Evolutionary conservation across 2,113 vertebrate genomes (phyloP).

Genomic region (Rostratula benghalensis): DNA sequence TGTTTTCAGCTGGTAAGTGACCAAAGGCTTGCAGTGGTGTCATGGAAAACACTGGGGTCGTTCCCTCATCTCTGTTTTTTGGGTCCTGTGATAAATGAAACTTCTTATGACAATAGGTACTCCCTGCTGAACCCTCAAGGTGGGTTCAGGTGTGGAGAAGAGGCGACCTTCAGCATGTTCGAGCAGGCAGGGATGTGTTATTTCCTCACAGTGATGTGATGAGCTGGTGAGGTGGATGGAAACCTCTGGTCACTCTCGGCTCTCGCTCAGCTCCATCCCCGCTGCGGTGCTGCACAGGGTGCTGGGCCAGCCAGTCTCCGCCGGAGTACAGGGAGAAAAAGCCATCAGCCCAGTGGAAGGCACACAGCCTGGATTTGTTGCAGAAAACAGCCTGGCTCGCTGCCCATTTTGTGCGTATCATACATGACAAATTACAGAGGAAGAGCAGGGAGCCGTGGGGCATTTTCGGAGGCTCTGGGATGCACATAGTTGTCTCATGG

Average conservation of each 20-base stretch:
- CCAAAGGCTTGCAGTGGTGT: not conserved
- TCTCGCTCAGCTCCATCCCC: not conserved
- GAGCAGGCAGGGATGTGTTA: not conserved
- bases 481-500: fast-evolving
- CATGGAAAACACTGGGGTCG: not conserved
- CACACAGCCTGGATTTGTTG: not conserved
- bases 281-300: not conserved
- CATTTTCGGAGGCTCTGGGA: fast-evolving
- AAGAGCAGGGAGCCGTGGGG: not conserved
- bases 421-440: not conserved
- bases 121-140: not conserved
- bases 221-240: not conserved
- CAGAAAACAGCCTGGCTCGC: not conserved
- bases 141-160: not conserved
- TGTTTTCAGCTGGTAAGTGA: not conserved
- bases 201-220: not conserved
- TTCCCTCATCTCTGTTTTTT: not conserved
- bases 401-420: not conserved
- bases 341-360: not conserved
- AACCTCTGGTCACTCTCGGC: not conserved
- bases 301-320: not conserved
- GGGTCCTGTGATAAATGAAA: not conserved
- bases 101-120: not conserved
- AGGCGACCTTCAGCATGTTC: not conserved
- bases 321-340: not conserved